Percentiles rank a stretch among this genome's conserved stretches.
phyloP scores from a whole-genome alignment of 2,797 vertebrate species.

The Gymnothorax reevesii region DNA sequence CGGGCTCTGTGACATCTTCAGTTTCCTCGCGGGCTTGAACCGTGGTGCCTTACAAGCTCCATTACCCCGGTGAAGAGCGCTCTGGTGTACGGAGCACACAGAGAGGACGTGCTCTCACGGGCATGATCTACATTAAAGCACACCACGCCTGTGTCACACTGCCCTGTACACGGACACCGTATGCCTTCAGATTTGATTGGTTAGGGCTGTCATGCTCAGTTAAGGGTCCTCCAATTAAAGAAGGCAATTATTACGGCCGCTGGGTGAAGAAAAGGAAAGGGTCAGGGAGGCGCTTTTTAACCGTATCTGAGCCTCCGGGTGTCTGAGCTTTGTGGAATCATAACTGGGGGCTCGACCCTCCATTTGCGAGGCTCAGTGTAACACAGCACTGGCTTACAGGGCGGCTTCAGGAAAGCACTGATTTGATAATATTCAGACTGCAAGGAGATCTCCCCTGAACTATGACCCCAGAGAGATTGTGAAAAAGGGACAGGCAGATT shows the following conservation, averaged over 20 bases:
- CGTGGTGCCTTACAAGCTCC: conserved; percentile 50
- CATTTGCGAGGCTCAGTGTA: neutral
- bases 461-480: neutral
- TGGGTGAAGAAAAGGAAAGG: conserved; percentile 53
- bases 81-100: neutral
- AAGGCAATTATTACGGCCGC: conserved; percentile 67
- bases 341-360: conserved; percentile 1
- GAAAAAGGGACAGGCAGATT: neutral
- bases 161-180: conserved; percentile 32
- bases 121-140: conserved; percentile 18
- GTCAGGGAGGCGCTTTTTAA: conserved; percentile 40
- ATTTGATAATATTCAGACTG: neutral
- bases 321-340: conserved; percentile 5
- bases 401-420: neutral
- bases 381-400: neutral
- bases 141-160: neutral
- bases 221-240: conserved; percentile 75
- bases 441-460: neutral
- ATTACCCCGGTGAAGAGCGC: conserved; percentile 28
- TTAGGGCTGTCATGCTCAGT: conserved; percentile 59
- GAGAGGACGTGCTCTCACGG: conserved; percentile 1
- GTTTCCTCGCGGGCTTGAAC: conserved; percentile 46
- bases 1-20: neutral
- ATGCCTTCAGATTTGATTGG: conserved; percentile 41
- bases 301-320: neutral